Evolutionary conservation across 2,888 invertebrate species (phyloP).

Genomic region (Sepiola atlantica): DNA sequence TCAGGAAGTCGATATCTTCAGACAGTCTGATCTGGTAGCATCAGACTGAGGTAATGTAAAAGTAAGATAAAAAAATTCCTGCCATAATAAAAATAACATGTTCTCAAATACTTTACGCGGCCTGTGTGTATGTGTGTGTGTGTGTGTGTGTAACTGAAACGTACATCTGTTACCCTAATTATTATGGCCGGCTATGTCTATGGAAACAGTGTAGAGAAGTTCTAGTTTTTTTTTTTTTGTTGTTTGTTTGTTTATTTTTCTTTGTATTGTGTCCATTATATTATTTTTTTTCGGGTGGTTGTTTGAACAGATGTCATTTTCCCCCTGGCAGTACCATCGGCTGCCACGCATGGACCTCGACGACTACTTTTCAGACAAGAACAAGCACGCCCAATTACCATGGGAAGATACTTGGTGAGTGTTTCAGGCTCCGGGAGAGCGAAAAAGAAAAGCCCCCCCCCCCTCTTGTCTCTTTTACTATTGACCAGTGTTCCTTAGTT

Average conservation of each 20-base stretch:
- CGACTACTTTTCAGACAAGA: constrained; percentile 24
- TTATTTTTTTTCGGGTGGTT: background rate
- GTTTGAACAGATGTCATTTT: background rate
- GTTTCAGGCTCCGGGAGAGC: background rate
- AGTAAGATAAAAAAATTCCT: too few relatives aligned
- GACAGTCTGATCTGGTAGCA: too few relatives aligned
- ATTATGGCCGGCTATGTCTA: background rate
- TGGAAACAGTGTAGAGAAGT: background rate
- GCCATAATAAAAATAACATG: too few relatives aligned
- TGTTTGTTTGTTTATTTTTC: too few relatives aligned
- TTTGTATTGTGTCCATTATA: background rate
- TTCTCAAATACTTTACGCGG: background rate
- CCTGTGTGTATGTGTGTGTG: constrained; percentile 46
- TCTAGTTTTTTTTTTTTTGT: too few relatives aligned
- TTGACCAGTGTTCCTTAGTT: too few relatives aligned
- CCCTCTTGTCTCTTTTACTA: background rate
- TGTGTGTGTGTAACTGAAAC: constrained; percentile 5
- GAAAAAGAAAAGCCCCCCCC: background rate
- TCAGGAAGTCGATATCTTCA: too few relatives aligned
- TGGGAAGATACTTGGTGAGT: constrained; percentile 36
- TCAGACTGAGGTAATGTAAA: too few relatives aligned
- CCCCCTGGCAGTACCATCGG: background rate
- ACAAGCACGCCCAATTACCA: constrained; percentile 34
- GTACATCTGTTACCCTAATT: background rate
- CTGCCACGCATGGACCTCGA: constrained; percentile 1